Conservation (phyloP, 2,888 invertebrate genomes). For the Acanthosepion lycidas region DNA sequence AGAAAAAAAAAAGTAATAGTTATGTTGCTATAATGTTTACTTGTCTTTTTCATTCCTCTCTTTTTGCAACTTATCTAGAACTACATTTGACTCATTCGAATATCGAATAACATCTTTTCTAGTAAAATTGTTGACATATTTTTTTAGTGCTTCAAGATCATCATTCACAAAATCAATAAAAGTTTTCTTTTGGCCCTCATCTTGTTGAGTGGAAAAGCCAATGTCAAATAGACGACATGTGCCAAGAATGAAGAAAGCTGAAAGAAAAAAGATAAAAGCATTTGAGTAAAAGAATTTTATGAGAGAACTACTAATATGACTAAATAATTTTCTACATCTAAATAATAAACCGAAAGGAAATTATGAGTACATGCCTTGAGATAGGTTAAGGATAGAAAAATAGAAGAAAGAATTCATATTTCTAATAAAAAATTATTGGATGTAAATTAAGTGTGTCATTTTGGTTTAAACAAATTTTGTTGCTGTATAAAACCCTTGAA, state of each 20-base stretch:
- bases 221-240: background rate
- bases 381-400: too few relatives aligned
- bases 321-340: too few relatives aligned
- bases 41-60: background rate
- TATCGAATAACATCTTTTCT: background rate
- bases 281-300: too few relatives aligned
- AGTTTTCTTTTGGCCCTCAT: background rate
- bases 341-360: too few relatives aligned
- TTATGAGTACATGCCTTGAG: too few relatives aligned
- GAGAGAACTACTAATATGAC: too few relatives aligned
- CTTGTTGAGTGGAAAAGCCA: background rate
- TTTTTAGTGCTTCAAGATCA: background rate
- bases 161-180: background rate
- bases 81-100: background rate
- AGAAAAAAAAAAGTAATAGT: too few relatives aligned
- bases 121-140: background rate
- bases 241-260: slow-evolving; percentile 35
- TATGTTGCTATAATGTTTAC: background rate
- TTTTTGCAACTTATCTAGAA: background rate
- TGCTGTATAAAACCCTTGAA: too few relatives aligned
- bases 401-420: too few relatives aligned
- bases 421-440: too few relatives aligned
- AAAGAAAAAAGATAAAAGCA: background rate
- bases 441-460: too few relatives aligned
- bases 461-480: too few relatives aligned